Conservation (phyloP, 1,140 invertebrate genomes). For the Melanaphis sacchari region DNA sequence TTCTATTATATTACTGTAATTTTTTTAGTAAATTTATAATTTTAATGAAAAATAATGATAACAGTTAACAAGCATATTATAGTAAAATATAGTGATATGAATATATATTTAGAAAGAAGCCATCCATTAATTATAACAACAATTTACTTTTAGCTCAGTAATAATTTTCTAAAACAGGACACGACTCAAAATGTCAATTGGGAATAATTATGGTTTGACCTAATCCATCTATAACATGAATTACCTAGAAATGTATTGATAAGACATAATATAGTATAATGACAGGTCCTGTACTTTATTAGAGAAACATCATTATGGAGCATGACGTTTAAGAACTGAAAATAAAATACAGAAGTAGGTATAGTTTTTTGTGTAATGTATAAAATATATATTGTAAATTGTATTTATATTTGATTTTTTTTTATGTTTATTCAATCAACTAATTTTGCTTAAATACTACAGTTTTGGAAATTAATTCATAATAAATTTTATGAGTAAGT, state of each 20-base stretch:
- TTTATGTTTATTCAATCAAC: neutral
- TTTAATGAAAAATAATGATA: constrained; percentile 6
- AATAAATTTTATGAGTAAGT: neutral
- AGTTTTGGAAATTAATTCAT: neutral
- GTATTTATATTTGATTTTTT: neutral
- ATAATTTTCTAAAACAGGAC: neutral
- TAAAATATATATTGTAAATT: neutral
- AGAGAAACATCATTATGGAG: neutral
- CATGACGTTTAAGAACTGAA: neutral
- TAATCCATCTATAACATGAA: no score
- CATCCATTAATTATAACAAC: neutral
- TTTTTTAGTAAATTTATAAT: neutral
- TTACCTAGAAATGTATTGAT: neutral
- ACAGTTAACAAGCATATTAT: neutral
- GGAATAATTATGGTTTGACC: neutral
- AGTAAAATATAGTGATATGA: neutral
- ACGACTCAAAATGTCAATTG: neutral
- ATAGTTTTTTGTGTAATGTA: neutral
- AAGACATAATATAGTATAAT: neutral
- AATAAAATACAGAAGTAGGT: neutral
- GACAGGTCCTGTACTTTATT: neutral
- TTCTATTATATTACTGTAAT: neutral
- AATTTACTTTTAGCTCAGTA: constrained; percentile 1
- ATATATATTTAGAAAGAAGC: neutral
- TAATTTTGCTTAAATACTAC: neutral